These are phyloP conservation scores for Cranoglanis bouderius DNA, from an alignment of 2,113 vertebrate genomes.

Conservation along the genomic window DNA sequence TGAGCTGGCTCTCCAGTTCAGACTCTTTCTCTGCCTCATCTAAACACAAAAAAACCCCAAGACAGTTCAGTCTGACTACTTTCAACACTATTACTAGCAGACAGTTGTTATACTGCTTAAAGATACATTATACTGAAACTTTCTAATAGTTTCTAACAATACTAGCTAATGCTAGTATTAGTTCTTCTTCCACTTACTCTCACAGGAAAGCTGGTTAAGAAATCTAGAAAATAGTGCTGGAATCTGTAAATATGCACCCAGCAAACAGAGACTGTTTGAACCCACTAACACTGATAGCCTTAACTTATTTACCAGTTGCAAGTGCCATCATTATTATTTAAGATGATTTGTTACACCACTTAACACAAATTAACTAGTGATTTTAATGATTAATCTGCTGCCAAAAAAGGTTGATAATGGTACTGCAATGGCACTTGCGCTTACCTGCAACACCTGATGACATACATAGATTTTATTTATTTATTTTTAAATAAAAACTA, in stretches of 20 bases:
- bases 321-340: background rate
- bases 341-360: background rate
- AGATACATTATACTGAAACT: background rate
- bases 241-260: background rate
- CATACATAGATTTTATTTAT: background rate
- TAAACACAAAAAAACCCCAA: slow-evolving; percentile 47
- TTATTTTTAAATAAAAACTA: too few relatives aligned
- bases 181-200: background rate
- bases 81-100: background rate
- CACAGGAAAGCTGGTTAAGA: background rate
- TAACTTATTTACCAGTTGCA: background rate
- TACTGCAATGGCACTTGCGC: background rate
- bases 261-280: background rate
- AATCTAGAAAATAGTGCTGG: background rate
- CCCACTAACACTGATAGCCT: background rate
- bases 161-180: background rate
- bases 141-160: background rate
- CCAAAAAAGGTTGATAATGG: background rate
- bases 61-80: background rate
- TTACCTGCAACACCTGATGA: background rate
- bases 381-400: background rate
- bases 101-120: background rate
- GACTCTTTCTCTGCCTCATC: slow-evolving; percentile 77
- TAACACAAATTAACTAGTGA: background rate
- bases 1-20: slow-evolving; percentile 89